Conservation (phyloP, 2,888 invertebrate species). For the Archips crataeganus region DNA sequence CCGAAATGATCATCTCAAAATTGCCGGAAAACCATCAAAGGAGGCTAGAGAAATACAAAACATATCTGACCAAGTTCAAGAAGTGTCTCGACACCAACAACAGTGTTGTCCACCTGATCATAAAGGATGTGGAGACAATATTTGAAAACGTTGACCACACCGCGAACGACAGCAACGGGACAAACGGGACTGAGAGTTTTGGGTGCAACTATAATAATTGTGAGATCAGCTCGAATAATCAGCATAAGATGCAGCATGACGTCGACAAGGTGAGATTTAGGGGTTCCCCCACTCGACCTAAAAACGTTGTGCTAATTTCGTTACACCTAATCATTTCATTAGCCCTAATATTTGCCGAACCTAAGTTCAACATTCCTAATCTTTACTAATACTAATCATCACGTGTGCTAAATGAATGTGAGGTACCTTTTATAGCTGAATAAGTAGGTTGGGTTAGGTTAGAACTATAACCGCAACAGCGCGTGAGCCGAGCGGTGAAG, state of each 20-base stretch:
- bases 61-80: conserved; percentile 91
- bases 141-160: conserved; percentile 90
- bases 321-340: too few species aligned
- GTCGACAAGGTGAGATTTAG: conserved; percentile 72
- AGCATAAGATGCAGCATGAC: conserved; percentile 81
- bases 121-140: conserved; percentile 92
- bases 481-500: too few species aligned
- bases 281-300: too few species aligned
- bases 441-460: too few species aligned
- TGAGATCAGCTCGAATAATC: conserved; percentile 71
- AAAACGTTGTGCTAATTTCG: too few species aligned
- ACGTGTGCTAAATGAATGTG: too few species aligned
- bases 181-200: conserved; percentile 71
- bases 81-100: conserved; percentile 92
- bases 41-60: conserved; percentile 90
- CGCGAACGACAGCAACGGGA: conserved; percentile 53
- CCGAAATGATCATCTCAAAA: conserved; percentile 90
- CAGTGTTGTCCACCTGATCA: conserved; percentile 88
- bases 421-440: too few species aligned
- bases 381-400: too few species aligned
- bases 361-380: too few species aligned
- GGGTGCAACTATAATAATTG: conserved; percentile 77
- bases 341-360: too few species aligned
- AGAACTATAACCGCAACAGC: too few species aligned
- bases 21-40: conserved; percentile 91